Evolutionary conservation across 2,113 vertebrate genomes (phyloP), one percentile per base, ranked within the genome.

Genomic region (Alligator mississippiensis): DNA sequence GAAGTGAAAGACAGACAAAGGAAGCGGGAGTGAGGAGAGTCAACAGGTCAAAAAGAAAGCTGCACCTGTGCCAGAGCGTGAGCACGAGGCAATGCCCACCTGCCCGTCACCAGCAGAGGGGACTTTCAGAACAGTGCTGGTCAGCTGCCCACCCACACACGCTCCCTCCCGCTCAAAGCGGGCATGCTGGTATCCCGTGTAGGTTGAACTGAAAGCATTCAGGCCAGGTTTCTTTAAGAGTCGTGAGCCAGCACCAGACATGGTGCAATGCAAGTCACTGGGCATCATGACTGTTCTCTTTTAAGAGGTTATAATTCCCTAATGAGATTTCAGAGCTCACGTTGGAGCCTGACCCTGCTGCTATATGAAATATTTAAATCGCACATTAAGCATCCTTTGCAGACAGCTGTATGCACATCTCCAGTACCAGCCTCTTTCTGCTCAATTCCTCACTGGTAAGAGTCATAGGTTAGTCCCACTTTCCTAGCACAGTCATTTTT

Each of bases 361-460:
- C 94, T 94, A 88, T 89, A 93, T 88, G 91, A 86, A 97, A 94
- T 95, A 96, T 96, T 95, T 96, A 93, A 93, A 95, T 90, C 96
- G 89, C 92, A 91, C 90, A 92, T 62, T 92, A 87, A 92, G 89
- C 62, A 85, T 85, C 90, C 61, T 94, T 94, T 11, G 16, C 90
- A 90, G 92, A 91, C 88, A 89, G 82, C 91, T 92, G 82, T 18
- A 14, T 57, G 62, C 82, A 3, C 1, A 75, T 22, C 83, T 16
- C 47, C 77, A 27, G 60, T 85, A 89, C 24, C 22, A 55, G 74
- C n/a, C 14, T 66, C 27, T 16, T 15, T 68, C 30, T 15, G 9
- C 18, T 18, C 15, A 30, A 30, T 68, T 30, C 30, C 64, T 68
- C 64, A 68, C 18, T 15, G n/a, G 30, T 30, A 30, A 68, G 18